phyloP scores from a whole-genome alignment of 2,113 vertebrate species.

The Xiphorhynchus elegans region DNA sequence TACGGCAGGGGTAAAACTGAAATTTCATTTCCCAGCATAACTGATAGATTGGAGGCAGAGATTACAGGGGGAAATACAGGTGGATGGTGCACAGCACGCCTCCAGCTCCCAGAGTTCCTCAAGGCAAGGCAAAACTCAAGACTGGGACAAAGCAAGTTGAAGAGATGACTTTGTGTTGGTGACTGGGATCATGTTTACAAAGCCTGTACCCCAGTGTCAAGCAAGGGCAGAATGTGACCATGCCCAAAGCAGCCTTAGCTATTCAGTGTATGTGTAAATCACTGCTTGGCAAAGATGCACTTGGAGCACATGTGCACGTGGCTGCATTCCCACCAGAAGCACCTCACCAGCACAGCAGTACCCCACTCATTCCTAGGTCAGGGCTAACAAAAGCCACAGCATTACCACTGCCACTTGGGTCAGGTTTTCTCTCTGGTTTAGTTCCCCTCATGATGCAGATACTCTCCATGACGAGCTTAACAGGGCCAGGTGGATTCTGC shows the following conservation, averaged over 20 bases:
- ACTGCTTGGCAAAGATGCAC: background rate
- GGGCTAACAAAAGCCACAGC: background rate
- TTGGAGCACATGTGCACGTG: background rate
- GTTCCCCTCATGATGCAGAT: conserved; percentile 92
- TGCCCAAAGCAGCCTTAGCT: background rate
- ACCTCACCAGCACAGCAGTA: background rate
- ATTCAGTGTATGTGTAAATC: background rate
- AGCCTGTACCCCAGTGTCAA: background rate
- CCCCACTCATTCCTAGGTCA: background rate
- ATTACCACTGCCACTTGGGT: conserved; percentile 87
- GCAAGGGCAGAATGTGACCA: background rate
- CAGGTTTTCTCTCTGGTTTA: conserved; percentile 89
- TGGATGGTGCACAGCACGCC: background rate
- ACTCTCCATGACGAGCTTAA: conserved; percentile 95
- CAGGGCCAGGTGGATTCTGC: conserved; percentile 88
- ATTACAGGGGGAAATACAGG: background rate
- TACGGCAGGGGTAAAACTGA: background rate
- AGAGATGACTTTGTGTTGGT: background rate
- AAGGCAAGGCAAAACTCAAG: background rate
- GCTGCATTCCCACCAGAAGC: background rate
- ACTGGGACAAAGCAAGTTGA: background rate
- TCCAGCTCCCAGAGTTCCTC: background rate
- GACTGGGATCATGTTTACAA: background rate
- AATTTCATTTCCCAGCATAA: background rate
- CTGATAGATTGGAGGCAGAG: background rate